Percentiles rank a stretch among this genome's conserved stretches.
Evolutionary conservation across 2,888 invertebrate species (phyloP).

Genomic region (Anaspis maculata): DNA sequence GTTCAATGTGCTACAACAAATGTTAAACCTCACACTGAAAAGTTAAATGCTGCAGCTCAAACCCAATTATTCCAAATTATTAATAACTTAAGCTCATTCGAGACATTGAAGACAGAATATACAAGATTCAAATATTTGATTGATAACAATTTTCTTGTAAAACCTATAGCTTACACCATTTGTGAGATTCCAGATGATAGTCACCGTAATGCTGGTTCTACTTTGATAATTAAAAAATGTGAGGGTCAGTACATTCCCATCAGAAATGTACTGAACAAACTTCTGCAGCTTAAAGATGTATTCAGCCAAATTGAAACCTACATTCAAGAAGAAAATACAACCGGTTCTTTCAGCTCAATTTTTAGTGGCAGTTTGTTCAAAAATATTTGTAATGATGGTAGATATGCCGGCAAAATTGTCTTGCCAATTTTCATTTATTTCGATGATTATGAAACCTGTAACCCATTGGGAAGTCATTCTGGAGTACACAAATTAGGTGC

Average conservation of each 20-base stretch:
- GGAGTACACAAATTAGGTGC: conserved; percentile 12
- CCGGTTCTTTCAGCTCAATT: too few species aligned
- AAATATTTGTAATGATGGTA: neutral
- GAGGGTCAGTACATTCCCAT: neutral
- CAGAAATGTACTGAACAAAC: neutral
- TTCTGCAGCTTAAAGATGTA: neutral
- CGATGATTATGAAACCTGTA: conserved; percentile 13
- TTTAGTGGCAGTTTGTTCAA: neutral
- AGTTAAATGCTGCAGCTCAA: too few species aligned
- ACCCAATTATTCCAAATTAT: too few species aligned
- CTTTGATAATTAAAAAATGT: neutral
- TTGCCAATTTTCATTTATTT: conserved; percentile 9
- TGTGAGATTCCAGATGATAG: too few species aligned
- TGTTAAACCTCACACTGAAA: too few species aligned
- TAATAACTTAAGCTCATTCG: too few species aligned
- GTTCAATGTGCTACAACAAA: too few species aligned
- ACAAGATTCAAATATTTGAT: neutral
- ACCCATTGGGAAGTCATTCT: conserved; percentile 12
- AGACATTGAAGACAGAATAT: neutral
- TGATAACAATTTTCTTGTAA: neutral
- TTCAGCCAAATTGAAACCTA: too few species aligned
- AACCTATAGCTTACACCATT: neutral
- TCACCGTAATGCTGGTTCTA: neutral
- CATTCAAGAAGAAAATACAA: too few species aligned
- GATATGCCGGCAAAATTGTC: neutral